These are phyloP conservation scores for Bos javanicus DNA, from an alignment of 2,113 vertebrate species.

Conservation along the genomic window DNA sequence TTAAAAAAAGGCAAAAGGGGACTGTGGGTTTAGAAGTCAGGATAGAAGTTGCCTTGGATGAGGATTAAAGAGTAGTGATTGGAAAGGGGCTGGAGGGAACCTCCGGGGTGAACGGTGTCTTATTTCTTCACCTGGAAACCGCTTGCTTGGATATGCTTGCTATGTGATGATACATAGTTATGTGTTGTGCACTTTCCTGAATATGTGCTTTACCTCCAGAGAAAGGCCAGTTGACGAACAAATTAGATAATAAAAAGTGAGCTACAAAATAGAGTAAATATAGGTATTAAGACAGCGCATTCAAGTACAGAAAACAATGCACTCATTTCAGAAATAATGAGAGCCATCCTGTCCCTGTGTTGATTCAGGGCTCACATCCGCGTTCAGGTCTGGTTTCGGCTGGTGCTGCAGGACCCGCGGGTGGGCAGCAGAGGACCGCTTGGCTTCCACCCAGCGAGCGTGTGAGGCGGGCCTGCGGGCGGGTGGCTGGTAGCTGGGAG, in stretches of 20 bases:
- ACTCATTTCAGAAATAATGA: not conserved
- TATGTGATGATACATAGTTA: not conserved
- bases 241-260: conserved; percentile 22
- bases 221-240: not conserved
- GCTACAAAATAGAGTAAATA: not conserved
- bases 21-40: not conserved
- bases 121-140: not conserved
- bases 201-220: not conserved
- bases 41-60: not conserved
- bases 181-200: not conserved
- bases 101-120: not conserved
- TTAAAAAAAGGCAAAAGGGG: not conserved
- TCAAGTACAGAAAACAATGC: not conserved
- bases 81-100: not conserved
- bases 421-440: not conserved
- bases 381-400: not conserved
- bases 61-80: not conserved
- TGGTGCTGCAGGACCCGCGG: not conserved
- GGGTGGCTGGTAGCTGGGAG: conserved; percentile 24
- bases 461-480: not conserved
- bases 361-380: not conserved
- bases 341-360: not conserved
- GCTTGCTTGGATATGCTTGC: not conserved
- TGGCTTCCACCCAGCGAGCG: not conserved
- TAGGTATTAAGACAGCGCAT: not conserved